Evolutionary conservation across 2,797 vertebrate genomes (phyloP), one percentile per base, ranked within the genome.

Genomic region (Margarornis squamiger): DNA sequence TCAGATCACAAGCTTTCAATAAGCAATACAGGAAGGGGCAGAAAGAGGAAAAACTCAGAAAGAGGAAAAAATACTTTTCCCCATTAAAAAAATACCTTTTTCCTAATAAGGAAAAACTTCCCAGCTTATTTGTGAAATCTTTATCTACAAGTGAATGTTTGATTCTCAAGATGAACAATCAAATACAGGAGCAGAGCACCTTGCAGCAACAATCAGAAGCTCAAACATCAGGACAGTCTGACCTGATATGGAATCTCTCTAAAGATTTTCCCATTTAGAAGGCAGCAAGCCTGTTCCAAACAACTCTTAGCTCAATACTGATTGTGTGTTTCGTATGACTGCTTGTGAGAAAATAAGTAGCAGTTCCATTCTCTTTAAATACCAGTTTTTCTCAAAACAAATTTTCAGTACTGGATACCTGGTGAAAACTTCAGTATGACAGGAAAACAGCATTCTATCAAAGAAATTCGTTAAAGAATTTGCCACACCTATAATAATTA

Each of bases 91-190:
- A 2, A 8, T 10, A 26, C 19, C 9, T 23, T 57, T 61, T 77
- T 9, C 12, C 17, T 32, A 55, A 24, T 36, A 61, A 51, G 43
- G 20, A 52, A 75, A 66, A 57, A 21, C 1, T 0, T 0, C 1
- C 0, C 24, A 78, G 6, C 9, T 87, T 51, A 48, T 54, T 71
- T 62, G 18, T 12, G 5, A 80, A 81, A 51, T 68, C 23, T 36
- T 34, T 38, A 67, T 43, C 29, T 55, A 20, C 21, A 65, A 12
- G 19, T 57, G 43, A 19, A 55, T 13, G 9, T 36, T 74, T 67
- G 45, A 29, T 27, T 71, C 23, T n/a, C 0, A 0, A 57, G 13
- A 30, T 16, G 32, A 89, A 51, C 13, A 32, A 39, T 2, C 21
- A 46, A 41, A 13, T 12, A 57, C 29, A 86, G 54, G n/a, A 71